Evolutionary conservation across 2,888 invertebrate species (phyloP).

Genomic region (Mesochorus sp.): DNA sequence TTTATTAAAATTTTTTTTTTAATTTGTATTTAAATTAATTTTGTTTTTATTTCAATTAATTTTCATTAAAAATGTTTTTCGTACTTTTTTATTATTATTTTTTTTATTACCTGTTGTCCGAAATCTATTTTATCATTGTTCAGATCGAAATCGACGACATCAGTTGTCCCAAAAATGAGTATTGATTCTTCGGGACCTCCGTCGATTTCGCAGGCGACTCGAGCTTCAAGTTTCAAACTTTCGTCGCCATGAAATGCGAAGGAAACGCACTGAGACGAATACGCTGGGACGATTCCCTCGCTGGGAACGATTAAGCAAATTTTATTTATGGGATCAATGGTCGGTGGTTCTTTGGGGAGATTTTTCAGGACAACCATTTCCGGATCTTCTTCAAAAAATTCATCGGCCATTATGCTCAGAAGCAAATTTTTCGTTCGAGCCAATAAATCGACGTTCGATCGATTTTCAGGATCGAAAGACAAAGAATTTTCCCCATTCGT

Average conservation of each 20-base stretch:
- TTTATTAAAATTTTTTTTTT: conserved; percentile 16
- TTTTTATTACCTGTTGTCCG: conserved; percentile 80
- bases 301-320: conserved; percentile 63
- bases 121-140: conserved; percentile 80
- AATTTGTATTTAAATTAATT: neutral
- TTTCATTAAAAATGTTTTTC: neutral
- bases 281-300: conserved; percentile 64
- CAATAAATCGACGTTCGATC: conserved; percentile 5
- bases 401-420: conserved; percentile 39
- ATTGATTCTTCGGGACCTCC: conserved; percentile 85
- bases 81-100: no score
- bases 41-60: no score
- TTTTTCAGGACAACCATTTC: conserved; percentile 61
- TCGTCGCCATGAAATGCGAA: conserved; percentile 66
- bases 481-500: neutral
- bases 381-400: conserved; percentile 51
- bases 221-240: conserved; percentile 80
- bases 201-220: conserved; percentile 83
- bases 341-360: conserved; percentile 31
- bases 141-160: conserved; percentile 83
- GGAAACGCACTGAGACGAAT: conserved; percentile 64
- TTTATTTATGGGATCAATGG: conserved; percentile 56
- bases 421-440: conserved; percentile 62
- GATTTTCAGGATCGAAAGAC: neutral
- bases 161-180: conserved; percentile 83